Evolutionary conservation across 2,113 vertebrate genomes (phyloP).

Genomic region (Machaerirhynchus nigripectus): DNA sequence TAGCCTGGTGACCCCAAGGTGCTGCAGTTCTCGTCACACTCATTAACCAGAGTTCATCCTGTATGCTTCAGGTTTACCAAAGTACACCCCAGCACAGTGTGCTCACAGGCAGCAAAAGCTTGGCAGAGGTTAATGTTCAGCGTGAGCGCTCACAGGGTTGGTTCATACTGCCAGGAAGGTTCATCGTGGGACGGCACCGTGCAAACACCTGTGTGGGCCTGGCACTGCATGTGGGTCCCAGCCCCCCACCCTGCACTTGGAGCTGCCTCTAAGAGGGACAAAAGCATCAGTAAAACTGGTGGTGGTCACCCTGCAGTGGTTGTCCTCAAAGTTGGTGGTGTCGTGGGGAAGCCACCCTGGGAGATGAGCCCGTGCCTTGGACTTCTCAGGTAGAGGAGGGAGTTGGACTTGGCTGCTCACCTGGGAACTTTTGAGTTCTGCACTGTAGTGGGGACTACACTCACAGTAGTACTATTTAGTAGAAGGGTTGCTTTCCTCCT

Average conservation of each 20-base stretch:
- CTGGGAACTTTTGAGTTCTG: fast-evolving
- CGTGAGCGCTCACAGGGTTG: fast-evolving
- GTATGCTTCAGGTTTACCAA: not conserved
- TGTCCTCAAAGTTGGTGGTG: not conserved
- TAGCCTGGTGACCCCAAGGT: fast-evolving
- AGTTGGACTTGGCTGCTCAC: not conserved
- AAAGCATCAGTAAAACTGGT: not conserved
- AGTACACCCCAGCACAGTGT: not conserved
- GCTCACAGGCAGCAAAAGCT: not conserved
- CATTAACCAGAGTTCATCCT: fast-evolving
- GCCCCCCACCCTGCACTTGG: fast-evolving
- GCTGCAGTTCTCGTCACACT: fast-evolving
- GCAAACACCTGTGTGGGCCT: too few relatives aligned
- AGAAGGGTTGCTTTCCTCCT: not conserved
- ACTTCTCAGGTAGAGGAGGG: not conserved
- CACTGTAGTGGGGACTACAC: not conserved
- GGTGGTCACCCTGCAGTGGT: not conserved
- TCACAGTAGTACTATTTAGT: not conserved
- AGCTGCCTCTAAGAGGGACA: not conserved
- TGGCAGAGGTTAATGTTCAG: not conserved
- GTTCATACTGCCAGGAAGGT: not conserved
- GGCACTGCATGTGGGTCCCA: not conserved
- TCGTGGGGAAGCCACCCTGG: not conserved
- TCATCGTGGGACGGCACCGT: fast-evolving
- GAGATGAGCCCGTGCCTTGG: not conserved